Percentiles rank a stretch among this genome's conserved stretches.
Evolutionary conservation across 1,140 invertebrate genomes (phyloP).

Genomic region (Conus ventricosus): DNA sequence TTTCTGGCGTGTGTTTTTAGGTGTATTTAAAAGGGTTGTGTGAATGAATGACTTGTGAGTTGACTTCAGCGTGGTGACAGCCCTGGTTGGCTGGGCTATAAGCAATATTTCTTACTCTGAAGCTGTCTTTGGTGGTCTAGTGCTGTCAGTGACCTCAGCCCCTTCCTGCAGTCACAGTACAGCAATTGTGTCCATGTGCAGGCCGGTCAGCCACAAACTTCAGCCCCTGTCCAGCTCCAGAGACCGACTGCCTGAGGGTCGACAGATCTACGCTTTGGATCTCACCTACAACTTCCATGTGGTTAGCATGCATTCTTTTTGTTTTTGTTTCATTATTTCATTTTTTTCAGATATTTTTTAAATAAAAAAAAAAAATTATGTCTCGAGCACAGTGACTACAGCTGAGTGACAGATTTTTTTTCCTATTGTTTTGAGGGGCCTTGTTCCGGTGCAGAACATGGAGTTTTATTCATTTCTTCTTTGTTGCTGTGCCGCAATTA

Average conservation of each 20-base stretch:
- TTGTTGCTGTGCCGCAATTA: too few relatives aligned
- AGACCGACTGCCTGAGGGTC: conserved; percentile 88
- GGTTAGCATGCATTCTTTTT: conserved; percentile 56
- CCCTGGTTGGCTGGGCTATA: too few relatives aligned
- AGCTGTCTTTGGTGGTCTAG: too few relatives aligned
- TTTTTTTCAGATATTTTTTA: background rate
- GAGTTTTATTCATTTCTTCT: too few relatives aligned
- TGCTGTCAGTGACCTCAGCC: too few relatives aligned
- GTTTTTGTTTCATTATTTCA: background rate
- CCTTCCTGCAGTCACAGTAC: too few relatives aligned
- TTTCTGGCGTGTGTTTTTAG: too few relatives aligned
- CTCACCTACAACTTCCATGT: conserved; percentile 91
- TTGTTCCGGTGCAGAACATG: too few relatives aligned
- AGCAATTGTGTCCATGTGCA: conserved; percentile 61
- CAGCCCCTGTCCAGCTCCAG: conserved; percentile 80
- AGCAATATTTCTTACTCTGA: too few relatives aligned
- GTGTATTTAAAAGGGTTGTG: too few relatives aligned
- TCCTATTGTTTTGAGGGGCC: background rate
- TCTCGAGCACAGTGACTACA: background rate
- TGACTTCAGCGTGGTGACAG: too few relatives aligned
- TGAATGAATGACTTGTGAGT: too few relatives aligned
- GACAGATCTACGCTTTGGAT: conserved; percentile 92
- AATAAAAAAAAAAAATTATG: background rate
- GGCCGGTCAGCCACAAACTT: conserved; percentile 88
- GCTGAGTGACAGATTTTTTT: background rate